Evolutionary conservation across 2,797 vertebrate species (phyloP).

Genomic region (Lepus oiostolus): DNA sequence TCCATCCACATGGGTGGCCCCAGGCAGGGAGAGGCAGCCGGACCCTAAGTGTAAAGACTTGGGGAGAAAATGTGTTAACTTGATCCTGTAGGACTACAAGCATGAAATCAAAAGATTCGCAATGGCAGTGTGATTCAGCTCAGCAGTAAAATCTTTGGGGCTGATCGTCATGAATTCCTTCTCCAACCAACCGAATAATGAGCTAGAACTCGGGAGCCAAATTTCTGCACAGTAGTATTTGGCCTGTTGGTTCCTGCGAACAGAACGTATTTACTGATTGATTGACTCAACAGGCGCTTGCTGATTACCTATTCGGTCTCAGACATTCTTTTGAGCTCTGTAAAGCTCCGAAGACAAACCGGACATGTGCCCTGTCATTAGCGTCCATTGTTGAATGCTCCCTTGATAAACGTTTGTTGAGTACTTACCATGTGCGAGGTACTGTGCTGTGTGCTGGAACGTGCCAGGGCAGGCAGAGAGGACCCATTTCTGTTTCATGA

Average conservation of each 20-base stretch:
- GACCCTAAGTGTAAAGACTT: background rate
- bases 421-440: background rate
- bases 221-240: background rate
- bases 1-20: background rate
- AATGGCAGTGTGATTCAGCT: background rate
- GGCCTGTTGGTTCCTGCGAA: background rate
- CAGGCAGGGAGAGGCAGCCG: background rate
- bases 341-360: conserved; percentile 8
- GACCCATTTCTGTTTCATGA: background rate
- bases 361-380: background rate
- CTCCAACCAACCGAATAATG: conserved; percentile 28
- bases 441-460: background rate
- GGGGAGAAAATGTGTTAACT: background rate
- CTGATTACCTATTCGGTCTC: background rate
- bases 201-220: conserved; percentile 5
- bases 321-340: conserved; percentile 19
- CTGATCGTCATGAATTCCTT: background rate
- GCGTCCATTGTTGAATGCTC: background rate
- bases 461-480: background rate
- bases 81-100: background rate
- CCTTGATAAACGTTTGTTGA: background rate
- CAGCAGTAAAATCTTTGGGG: background rate
- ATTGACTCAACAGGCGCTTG: background rate
- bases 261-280: background rate
- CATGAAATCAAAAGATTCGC: background rate